Evolutionary conservation across 2,888 invertebrate species (phyloP), one percentile per base, ranked within the genome.

Genomic region (Trachelus troglodyta): DNA sequence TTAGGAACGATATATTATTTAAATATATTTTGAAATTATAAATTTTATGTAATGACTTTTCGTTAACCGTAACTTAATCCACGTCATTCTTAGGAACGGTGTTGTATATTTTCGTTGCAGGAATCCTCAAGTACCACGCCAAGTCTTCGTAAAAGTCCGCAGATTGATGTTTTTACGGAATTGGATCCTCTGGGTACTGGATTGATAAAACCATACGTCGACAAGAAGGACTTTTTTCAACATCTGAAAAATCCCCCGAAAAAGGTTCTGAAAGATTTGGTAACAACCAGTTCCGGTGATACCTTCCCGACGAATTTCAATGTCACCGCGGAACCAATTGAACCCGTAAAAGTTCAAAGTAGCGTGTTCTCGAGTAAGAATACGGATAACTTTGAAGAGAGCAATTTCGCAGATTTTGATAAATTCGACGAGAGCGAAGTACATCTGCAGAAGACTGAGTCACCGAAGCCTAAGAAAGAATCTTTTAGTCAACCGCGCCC

Each of bases 221-320:
- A 98, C 94, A 97, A 97, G 93, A 98, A 98, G 94, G 97, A 97
- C 93, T 98, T 98, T 94, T 98, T 98, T 94, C 97, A 97, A 93
- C 97, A 98, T 92, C 94, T 98, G 90, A 98, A 98, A 93, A 97
- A 98, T 93, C 98, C 98, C 86, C 97, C 97, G 87, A 97, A 97
- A 93, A 97, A 97, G 93, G 96, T 96, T 82, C 94, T 98, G 87
- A 97, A 97, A 93, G 98, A 98, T 92, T 93, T 98, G 91, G 95
- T 95, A 79, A 85, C 87, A 23, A 90, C 87, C 12, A 89, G 81
- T 80, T 87, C 88, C 15, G 89, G 83, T 71, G 91, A 91, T 23
- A 90, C 89, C 1, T 91, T 91, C 69, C 87, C 90, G 79, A 87
- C 91, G 69, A 86, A 90, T 84, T 90, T 91, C 80, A 85, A 88